These are phyloP conservation scores for Leptinotarsa defecta DNA, from an alignment of 1,140 invertebrate species.

Conservation along the genomic window DNA sequence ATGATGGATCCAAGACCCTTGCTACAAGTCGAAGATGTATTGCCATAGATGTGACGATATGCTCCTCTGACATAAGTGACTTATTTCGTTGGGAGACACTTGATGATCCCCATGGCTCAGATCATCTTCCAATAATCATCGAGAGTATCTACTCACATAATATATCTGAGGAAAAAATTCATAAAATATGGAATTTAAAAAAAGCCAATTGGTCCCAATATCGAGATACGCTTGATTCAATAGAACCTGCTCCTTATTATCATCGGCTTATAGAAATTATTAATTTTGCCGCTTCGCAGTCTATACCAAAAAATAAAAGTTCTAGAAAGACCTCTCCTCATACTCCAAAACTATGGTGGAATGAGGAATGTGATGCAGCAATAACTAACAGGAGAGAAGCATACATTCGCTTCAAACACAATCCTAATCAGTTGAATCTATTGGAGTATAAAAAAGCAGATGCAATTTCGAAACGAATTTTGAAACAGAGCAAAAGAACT, in stretches of 20 bases:
- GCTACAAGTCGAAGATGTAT: no score
- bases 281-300: neutral
- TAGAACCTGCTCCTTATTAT: no score
- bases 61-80: no score
- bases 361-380: neutral
- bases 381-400: neutral
- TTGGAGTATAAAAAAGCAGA: constrained; percentile 11
- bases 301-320: neutral
- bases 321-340: neutral
- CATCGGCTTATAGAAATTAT: no score
- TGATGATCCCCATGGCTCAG: constrained; percentile 1
- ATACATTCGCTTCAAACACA: constrained; percentile 6
- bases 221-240: no score
- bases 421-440: neutral
- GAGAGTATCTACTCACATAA: neutral
- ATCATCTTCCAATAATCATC: constrained; percentile 14
- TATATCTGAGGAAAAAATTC: no score
- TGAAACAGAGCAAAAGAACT: neutral
- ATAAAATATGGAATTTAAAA: no score
- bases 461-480: neutral
- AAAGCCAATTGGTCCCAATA: no score
- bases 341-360: neutral
- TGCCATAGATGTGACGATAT: no score
- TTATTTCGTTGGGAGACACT: neutral
- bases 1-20: no score